A percentile compares a stretch with the other conserved stretches of the same genome.
phyloP scores from a whole-genome alignment of 2,797 vertebrate genomes.

The Columba guinea region DNA sequence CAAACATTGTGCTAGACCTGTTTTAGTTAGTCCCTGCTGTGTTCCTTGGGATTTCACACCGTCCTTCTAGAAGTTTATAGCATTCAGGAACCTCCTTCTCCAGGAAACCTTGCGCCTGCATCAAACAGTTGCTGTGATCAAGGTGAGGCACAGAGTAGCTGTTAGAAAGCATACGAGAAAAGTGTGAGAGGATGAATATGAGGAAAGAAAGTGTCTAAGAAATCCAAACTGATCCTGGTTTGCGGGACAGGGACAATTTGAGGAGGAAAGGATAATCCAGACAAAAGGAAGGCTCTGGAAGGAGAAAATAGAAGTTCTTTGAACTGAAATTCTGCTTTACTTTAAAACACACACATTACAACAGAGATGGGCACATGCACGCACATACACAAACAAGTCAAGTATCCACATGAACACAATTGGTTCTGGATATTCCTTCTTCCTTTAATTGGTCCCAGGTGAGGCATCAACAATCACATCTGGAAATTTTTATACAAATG shows the following conservation, averaged over 20 bases:
- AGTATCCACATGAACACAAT: constrained; percentile 49
- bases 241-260: not conserved
- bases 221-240: not conserved
- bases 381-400: constrained; percentile 30
- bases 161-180: not conserved
- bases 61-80: not conserved
- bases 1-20: not conserved
- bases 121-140: not conserved
- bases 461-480: constrained; percentile 71
- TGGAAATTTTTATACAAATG: constrained; percentile 72
- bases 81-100: not conserved
- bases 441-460: constrained; percentile 72
- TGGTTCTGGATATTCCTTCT: constrained; percentile 57
- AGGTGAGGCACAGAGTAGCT: not conserved
- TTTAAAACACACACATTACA: constrained; percentile 36
- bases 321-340: constrained; percentile 35
- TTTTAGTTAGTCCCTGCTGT: not conserved
- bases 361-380: not conserved
- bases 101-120: not conserved
- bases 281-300: constrained; percentile 7
- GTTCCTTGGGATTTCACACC: not conserved
- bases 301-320: constrained; percentile 16
- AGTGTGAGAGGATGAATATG: not conserved
- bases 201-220: not conserved
- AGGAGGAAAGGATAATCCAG: not conserved